These are phyloP conservation scores for Dasyurus viverrinus DNA, from an alignment of 2,113 vertebrate genomes.

Conservation along the genomic window DNA sequence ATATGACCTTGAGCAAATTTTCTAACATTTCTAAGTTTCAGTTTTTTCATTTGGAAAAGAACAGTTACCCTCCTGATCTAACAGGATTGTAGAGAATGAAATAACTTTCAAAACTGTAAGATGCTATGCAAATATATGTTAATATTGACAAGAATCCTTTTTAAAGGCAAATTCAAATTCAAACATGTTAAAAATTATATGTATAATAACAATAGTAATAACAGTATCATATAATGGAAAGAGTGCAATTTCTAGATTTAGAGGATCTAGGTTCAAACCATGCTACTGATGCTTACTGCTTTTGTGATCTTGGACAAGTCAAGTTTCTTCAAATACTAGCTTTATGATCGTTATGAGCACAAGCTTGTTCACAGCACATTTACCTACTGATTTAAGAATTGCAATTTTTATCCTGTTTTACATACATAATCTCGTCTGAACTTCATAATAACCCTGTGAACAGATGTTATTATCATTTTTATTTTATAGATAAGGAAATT, in stretches of 20 bases:
- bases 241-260: not conserved
- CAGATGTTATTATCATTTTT: not conserved
- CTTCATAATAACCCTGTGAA: not conserved
- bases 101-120: not conserved
- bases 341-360: not conserved
- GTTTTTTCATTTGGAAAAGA: not conserved
- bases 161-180: not conserved
- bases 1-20: not conserved
- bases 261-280: not conserved
- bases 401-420: not conserved
- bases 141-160: not conserved
- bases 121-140: not conserved
- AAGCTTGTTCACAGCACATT: not conserved
- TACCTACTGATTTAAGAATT: not conserved
- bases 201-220: not conserved
- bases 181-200: not conserved
- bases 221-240: not conserved
- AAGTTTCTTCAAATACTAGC: not conserved
- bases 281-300: not conserved
- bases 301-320: not conserved
- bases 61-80: not conserved
- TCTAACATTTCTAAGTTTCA: not conserved
- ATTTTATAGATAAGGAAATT: not conserved
- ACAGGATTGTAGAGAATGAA: not conserved
- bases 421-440: not conserved